Evolutionary conservation across 2,113 vertebrate species (phyloP).

Genomic region (Sphyrna mokarran): DNA sequence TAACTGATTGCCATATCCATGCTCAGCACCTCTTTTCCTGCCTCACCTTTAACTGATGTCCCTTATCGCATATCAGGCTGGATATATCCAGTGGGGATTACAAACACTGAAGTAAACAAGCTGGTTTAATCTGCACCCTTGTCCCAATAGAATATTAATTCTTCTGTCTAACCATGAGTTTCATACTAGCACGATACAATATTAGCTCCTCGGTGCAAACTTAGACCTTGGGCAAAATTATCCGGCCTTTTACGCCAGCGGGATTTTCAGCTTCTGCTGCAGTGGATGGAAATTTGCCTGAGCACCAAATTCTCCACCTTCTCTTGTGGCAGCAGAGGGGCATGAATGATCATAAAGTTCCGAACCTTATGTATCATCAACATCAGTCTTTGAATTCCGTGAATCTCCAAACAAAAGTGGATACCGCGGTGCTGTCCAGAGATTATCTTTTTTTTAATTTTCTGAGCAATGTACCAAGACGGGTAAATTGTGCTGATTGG

Average conservation of each 20-base stretch:
- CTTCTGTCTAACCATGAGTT: neutral
- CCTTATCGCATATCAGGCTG: neutral
- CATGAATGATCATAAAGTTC: too few species aligned
- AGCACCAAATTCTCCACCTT: too few species aligned
- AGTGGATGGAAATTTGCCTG: too few species aligned
- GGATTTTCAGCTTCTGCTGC: too few species aligned
- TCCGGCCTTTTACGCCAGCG: too few species aligned
- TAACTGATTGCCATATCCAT: neutral
- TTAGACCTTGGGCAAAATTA: neutral
- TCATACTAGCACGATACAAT: neutral
- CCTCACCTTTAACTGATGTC: neutral
- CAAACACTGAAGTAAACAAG: neutral
- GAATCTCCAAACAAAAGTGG: neutral
- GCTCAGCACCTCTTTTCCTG: neutral
- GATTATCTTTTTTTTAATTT: neutral
- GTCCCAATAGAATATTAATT: neutral
- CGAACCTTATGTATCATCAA: neutral
- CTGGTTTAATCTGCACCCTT: neutral
- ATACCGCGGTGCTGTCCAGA: neutral
- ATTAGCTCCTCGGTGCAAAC: neutral
- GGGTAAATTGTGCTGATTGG: too few species aligned
- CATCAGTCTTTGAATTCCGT: neutral
- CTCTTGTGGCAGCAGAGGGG: too few species aligned
- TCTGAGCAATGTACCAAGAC: neutral
- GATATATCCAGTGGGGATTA: neutral